phyloP scores from a whole-genome alignment of 2,888 invertebrate genomes.

The Rhingia campestris region DNA sequence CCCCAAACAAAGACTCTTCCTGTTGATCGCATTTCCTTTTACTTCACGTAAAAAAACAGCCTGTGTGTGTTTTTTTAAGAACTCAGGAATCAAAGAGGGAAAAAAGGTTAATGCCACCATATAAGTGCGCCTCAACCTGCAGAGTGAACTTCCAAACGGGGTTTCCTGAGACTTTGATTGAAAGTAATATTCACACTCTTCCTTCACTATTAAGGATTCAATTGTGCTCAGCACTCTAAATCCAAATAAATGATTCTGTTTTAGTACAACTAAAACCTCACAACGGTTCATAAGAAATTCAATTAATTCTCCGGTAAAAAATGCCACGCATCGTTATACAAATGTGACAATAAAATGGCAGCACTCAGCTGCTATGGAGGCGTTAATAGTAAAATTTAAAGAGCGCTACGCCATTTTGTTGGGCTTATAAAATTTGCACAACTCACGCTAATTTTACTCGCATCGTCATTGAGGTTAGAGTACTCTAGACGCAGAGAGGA shows the following conservation, averaged over 20 bases:
- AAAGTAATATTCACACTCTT: conserved; percentile 28
- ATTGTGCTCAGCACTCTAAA: conserved; percentile 2
- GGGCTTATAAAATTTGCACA: no score
- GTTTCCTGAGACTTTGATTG: conserved; percentile 27
- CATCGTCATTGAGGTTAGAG: no score
- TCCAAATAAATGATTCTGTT: not conserved
- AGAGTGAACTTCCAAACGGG: not conserved
- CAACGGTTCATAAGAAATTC: conserved; percentile 9
- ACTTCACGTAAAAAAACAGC: not conserved
- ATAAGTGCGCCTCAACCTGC: conserved; percentile 1
- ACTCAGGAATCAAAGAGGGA: conserved; percentile 1
- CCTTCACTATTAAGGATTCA: conserved; percentile 44
- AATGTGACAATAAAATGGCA: conserved; percentile 54
- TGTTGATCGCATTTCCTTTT: not conserved
- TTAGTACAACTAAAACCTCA: not conserved
- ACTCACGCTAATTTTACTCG: no score
- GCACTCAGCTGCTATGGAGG: not conserved
- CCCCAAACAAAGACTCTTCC: not conserved
- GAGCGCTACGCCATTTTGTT: no score
- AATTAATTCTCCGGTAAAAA: conserved; percentile 47
- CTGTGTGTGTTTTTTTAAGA: no score
- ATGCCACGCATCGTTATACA: conserved; percentile 45
- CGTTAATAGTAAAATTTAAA: no score
- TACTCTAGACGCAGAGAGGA: no score
- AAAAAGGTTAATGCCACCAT: conserved; percentile 5